These are phyloP conservation scores for Scomber colias DNA, from an alignment of 2,113 vertebrate species.

Conservation along the genomic window DNA sequence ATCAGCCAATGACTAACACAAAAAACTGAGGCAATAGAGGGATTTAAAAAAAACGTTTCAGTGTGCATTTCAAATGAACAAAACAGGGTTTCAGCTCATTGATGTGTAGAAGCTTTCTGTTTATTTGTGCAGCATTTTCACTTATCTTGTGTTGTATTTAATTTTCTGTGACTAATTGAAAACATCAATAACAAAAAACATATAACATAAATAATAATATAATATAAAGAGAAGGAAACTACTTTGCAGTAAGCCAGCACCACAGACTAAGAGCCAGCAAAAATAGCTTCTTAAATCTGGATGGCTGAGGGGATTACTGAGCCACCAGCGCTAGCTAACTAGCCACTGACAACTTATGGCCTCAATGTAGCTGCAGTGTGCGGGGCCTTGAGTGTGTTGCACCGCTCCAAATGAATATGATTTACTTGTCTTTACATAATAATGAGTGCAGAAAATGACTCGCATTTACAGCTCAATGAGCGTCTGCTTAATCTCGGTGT, in stretches of 20 bases:
- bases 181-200: neutral
- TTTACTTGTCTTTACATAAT: slow-evolving; percentile 48
- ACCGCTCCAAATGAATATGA: slow-evolving; percentile 41
- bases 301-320: slow-evolving; percentile 82
- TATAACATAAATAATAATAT: neutral
- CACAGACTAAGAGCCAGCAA: slow-evolving; percentile 76
- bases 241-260: slow-evolving; percentile 63
- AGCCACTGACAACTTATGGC: slow-evolving; percentile 77
- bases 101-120: neutral
- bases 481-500: slow-evolving; percentile 10
- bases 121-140: slow-evolving; percentile 5
- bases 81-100: neutral
- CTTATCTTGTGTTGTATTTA: neutral
- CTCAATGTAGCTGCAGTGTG: slow-evolving; percentile 45
- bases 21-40: neutral
- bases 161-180: slow-evolving; percentile 20
- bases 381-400: slow-evolving; percentile 12
- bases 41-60: neutral
- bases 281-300: slow-evolving; percentile 84
- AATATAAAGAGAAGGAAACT: slow-evolving; percentile 45
- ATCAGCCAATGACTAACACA: slow-evolving; percentile 1
- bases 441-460: slow-evolving; percentile 8
- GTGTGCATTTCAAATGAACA: neutral
- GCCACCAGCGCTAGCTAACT: slow-evolving; percentile 57
- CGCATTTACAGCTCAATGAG: slow-evolving; percentile 8